Evolutionary conservation across 2,113 vertebrate species (phyloP).

Genomic region (Atractosteus spatula): DNA sequence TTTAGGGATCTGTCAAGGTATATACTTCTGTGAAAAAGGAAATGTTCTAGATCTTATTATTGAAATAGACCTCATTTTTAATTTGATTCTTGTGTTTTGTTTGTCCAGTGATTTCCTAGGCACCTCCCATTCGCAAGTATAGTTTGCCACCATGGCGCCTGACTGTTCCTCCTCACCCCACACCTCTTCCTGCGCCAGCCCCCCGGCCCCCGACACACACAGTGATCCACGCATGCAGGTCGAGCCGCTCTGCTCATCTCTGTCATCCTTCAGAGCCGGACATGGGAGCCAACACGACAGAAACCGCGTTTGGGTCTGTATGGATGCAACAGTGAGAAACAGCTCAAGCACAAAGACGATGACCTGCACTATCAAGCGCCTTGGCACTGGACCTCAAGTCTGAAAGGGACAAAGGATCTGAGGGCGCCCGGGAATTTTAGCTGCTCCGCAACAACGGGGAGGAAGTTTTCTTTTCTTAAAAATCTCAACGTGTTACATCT

Average conservation of each 20-base stretch:
- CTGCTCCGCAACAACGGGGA: background rate
- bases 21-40: no score
- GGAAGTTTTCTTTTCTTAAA: background rate
- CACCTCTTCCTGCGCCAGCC: slow-evolving; percentile 11
- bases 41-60: no score
- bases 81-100: slow-evolving; percentile 14
- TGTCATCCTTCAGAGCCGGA: slow-evolving; percentile 27
- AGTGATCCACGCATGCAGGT: slow-evolving; percentile 20
- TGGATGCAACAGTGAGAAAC: slow-evolving; percentile 7
- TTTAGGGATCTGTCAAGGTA: no score
- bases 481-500: background rate
- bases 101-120: slow-evolving; percentile 61
- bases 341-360: slow-evolving; percentile 22
- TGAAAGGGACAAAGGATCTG: background rate
- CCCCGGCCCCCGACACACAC: slow-evolving; percentile 11
- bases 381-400: background rate
- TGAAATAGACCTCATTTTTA: no score
- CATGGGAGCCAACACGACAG: background rate
- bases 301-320: background rate
- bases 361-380: slow-evolving; percentile 24
- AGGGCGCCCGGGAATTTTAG: background rate
- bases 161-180: slow-evolving; percentile 2
- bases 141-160: slow-evolving; percentile 13
- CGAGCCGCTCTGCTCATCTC: slow-evolving; percentile 11
- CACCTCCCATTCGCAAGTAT: slow-evolving; percentile 37